Evolutionary conservation across 1,140 invertebrate species (phyloP).

Genomic region (Pygmarrhopalites habei): DNA sequence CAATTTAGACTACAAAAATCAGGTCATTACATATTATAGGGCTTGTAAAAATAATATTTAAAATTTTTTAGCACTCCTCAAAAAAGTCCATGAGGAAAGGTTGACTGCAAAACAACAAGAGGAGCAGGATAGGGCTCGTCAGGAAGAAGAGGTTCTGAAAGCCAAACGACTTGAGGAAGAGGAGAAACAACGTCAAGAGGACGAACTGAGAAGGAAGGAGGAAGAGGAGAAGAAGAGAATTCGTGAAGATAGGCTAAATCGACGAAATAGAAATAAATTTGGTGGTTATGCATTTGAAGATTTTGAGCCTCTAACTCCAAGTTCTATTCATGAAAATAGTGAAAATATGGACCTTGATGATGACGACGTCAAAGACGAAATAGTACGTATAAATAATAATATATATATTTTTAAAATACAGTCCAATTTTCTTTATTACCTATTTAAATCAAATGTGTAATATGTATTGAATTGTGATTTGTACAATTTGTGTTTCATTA

Average conservation of each 20-base stretch:
- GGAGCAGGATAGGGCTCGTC: constrained; percentile 50
- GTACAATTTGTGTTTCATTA: too few species aligned
- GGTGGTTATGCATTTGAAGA: constrained; percentile 2
- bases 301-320: constrained; percentile 3
- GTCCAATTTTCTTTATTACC: too few species aligned
- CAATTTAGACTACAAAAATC: constrained; percentile 4
- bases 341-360: not conserved
- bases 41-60: not conserved
- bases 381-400: too few species aligned
- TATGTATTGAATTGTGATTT: too few species aligned
- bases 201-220: constrained; percentile 42
- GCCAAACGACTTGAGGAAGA: constrained; percentile 49
- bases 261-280: constrained; percentile 43
- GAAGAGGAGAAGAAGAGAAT: constrained; percentile 39
- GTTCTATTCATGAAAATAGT: constrained; percentile 1
- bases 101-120: constrained; percentile 50
- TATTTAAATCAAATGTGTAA: too few species aligned
- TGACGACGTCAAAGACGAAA: not conserved
- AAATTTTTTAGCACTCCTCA: constrained; percentile 46
- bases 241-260: constrained; percentile 40
- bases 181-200: constrained; percentile 34
- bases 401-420: too few species aligned
- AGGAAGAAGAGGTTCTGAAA: constrained; percentile 44
- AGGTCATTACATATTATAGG: not conserved
- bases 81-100: constrained; percentile 52